Conservation (phyloP, 2,888 invertebrate genomes). For the Rugalucina vietnamica region DNA sequence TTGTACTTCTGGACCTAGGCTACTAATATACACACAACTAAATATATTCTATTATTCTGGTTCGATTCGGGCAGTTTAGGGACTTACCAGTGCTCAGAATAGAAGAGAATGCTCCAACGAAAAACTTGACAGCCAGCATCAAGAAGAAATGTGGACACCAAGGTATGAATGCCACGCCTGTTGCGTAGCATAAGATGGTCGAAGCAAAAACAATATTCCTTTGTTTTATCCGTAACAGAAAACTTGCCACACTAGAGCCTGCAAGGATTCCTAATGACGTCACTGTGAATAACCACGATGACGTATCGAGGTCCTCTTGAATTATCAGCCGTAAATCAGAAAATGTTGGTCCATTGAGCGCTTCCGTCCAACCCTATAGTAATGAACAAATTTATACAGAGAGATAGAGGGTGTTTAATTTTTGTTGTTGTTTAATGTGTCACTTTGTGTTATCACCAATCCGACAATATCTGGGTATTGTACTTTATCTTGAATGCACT, state of each 20-base stretch:
- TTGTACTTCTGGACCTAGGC: too few relatives aligned
- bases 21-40: too few relatives aligned
- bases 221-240: background rate
- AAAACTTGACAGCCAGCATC: constrained; percentile 45
- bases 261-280: constrained; percentile 81
- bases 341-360: constrained; percentile 80
- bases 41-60: too few relatives aligned
- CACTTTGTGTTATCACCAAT: background rate
- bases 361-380: constrained; percentile 53
- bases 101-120: constrained; percentile 37
- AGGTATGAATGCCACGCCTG: constrained; percentile 31
- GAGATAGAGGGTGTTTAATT: background rate
- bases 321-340: constrained; percentile 79
- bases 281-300: constrained; percentile 80
- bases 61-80: too few relatives aligned
- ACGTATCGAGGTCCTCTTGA: constrained; percentile 71
- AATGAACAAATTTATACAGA: background rate
- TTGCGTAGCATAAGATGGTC: constrained; percentile 23
- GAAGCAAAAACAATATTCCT: background rate
- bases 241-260: constrained; percentile 78
- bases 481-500: background rate
- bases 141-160: constrained; percentile 53
- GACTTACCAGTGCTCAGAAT: constrained; percentile 52
- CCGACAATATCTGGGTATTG: background rate
- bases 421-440: background rate